These are phyloP conservation scores for Colletes latitarsis DNA, from an alignment of 1,140 invertebrate species.

Conservation along the genomic window DNA sequence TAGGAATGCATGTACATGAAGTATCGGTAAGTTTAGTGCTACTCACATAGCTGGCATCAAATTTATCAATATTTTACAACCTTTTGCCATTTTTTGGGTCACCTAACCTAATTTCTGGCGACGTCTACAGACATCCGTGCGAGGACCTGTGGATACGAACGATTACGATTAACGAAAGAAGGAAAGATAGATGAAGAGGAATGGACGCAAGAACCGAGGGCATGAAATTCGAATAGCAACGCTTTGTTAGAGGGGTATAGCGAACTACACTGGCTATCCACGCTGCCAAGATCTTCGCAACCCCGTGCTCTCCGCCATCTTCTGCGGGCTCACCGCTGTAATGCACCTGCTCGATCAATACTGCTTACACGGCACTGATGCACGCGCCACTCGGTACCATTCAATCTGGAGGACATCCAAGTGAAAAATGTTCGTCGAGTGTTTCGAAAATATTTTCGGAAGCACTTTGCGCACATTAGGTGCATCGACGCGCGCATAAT, in stretches of 20 bases:
- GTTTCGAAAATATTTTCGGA: slow-evolving; percentile 17
- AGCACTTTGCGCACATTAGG: neutral
- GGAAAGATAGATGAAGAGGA: too few relatives aligned
- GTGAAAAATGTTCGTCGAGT: slow-evolving; percentile 7
- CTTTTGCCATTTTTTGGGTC: too few relatives aligned
- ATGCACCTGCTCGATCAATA: slow-evolving; percentile 73
- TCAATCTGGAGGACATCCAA: slow-evolving; percentile 48
- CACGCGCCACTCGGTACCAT: slow-evolving; percentile 59
- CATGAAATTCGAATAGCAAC: slow-evolving; percentile 64
- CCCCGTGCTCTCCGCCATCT: slow-evolving; percentile 58
- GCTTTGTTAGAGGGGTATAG: slow-evolving; percentile 32
- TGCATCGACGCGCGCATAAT: neutral
- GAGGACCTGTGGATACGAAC: too few relatives aligned
- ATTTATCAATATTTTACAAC: too few relatives aligned
- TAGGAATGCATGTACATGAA: too few relatives aligned
- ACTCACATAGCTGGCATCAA: too few relatives aligned
- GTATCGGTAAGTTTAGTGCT: too few relatives aligned
- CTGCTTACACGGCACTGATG: slow-evolving; percentile 66
- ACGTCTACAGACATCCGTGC: too few relatives aligned
- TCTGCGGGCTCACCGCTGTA: slow-evolving; percentile 61
- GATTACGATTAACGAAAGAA: too few relatives aligned
- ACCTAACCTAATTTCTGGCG: too few relatives aligned
- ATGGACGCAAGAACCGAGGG: slow-evolving; percentile 38
- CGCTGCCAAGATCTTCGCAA: slow-evolving; percentile 64
- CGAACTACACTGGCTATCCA: slow-evolving; percentile 23